These are phyloP conservation scores for Petrocephalus microphthalmus DNA, from an alignment of 2,113 vertebrate species.

Conservation along the genomic window DNA sequence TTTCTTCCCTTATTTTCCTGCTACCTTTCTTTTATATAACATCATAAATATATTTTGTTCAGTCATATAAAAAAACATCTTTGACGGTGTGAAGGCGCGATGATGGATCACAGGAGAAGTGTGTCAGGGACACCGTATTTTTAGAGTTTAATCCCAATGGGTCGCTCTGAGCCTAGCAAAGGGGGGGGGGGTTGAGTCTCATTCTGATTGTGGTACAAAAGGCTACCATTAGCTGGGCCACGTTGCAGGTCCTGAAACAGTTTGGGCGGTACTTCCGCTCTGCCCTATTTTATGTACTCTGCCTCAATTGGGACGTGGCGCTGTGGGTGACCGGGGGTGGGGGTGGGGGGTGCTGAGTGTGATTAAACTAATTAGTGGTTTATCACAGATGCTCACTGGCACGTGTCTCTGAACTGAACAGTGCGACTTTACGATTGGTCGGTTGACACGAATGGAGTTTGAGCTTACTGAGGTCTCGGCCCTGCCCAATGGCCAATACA, in stretches of 20 bases:
- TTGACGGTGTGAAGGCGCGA: constrained; percentile 41
- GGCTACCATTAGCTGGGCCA: background rate
- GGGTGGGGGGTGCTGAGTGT: background rate
- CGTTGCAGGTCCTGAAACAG: background rate
- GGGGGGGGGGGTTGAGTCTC: constrained; percentile 19
- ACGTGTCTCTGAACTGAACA: background rate
- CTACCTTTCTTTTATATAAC: background rate
- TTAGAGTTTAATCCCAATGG: constrained; percentile 60
- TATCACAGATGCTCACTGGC: background rate
- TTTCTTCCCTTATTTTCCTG: background rate
- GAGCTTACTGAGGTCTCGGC: background rate
- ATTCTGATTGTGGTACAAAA: constrained; percentile 18
- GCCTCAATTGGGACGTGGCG: background rate
- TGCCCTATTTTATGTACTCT: background rate
- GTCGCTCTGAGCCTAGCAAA: constrained; percentile 51
- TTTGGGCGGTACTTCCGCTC: background rate
- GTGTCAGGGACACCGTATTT: constrained; percentile 69
- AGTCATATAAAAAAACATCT: background rate
- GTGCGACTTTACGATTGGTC: background rate
- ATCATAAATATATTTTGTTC: constrained; percentile 4
- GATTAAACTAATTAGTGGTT: constrained; percentile 3
- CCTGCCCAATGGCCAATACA: background rate
- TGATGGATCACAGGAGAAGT: constrained; percentile 55
- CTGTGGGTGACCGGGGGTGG: background rate
- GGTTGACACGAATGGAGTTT: background rate